These are phyloP conservation scores for Mamestra configurata DNA, from an alignment of 1,140 invertebrate genomes.

Conservation along the genomic window DNA sequence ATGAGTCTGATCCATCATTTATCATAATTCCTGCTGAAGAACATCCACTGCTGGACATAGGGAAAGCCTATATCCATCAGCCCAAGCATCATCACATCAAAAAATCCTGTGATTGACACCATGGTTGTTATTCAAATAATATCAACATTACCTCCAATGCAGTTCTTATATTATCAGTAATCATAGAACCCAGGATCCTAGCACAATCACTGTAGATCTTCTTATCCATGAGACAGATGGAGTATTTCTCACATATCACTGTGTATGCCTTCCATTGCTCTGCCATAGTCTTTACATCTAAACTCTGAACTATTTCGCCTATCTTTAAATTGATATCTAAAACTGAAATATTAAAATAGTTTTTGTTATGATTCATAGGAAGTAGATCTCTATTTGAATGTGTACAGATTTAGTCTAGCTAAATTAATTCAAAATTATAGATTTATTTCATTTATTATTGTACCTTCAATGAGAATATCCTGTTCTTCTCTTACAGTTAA, in stretches of 20 bases:
- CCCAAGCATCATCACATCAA: no score
- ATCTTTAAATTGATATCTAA: slow-evolving; percentile 79
- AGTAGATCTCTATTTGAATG: no score
- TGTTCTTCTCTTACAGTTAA: slow-evolving; percentile 69
- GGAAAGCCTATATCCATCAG: no score
- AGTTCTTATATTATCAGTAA: slow-evolving; percentile 70
- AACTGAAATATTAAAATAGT: slow-evolving; percentile 58
- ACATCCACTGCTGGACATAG: no score
- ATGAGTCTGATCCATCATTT: no score
- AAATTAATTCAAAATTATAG: no score
- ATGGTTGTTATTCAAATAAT: no score
- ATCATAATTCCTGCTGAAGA: no score
- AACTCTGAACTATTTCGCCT: slow-evolving; percentile 72
- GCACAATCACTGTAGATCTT: slow-evolving; percentile 66
- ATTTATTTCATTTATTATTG: no score
- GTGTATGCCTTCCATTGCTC: slow-evolving; percentile 82
- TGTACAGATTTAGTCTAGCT: no score
- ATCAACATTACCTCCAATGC: slow-evolving; percentile 68
- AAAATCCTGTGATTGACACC: no score
- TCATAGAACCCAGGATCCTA: slow-evolving; percentile 65
- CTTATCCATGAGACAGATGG: slow-evolving; percentile 65
- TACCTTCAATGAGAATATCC: slow-evolving; percentile 74
- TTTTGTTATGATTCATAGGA: not conserved
- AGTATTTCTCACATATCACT: slow-evolving; percentile 80
- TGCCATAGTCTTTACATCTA: slow-evolving; percentile 83